Base-by-base conservation (phyloP, 2,888 invertebrate genomes). In the Machimus atricapillus region DNA sequence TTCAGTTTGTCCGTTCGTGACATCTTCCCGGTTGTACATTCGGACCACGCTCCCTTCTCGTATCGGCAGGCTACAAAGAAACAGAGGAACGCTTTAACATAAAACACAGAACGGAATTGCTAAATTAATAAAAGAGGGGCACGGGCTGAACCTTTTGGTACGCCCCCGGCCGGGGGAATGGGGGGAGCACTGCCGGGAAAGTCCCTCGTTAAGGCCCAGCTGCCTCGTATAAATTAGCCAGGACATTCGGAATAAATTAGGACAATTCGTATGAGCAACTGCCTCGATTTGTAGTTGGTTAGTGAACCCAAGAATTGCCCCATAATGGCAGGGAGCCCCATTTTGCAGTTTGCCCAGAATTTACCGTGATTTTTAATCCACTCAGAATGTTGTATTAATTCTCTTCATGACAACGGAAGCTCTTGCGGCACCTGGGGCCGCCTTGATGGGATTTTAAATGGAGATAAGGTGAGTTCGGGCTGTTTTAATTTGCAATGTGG, bases 21-120 rank as follows among this genome's bases (percentile, higher is more conserved):
- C 96, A 97, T 97, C 93, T 95, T 95, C 89, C 96, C 96, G 91
- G 95, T 95, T 89, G 95, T 94, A 93, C 97, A 97, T 91, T 96
- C 96, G 91, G 96, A 95, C 97, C 97, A 97, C 89, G 96, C 93
- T 52, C 97, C 97, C 92, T 97, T 97, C 91, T 97, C 97, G 93
- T 97, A 97, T 90, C 97, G 96, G 93, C 97, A 97, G 89, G 97
- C 97, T 94, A 90, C 88, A 90, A 88, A 86, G 40, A 37, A 40
- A 37, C 12, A 77, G 40, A 7, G 40, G 7, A 77, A 19, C 77
- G 77, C n/a, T 77, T 77, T 9, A 66, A 27, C 27, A 23, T 23
- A 12, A 19, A 66, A 66, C 12, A 66, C 27, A 27, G 19, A 23
- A 19, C 27, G 12, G 66, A 66, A 66, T 66, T 66, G 27, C 19